These are phyloP conservation scores for Hyles vespertilio DNA, from an alignment of 1,140 invertebrate species.

Conservation along the genomic window DNA sequence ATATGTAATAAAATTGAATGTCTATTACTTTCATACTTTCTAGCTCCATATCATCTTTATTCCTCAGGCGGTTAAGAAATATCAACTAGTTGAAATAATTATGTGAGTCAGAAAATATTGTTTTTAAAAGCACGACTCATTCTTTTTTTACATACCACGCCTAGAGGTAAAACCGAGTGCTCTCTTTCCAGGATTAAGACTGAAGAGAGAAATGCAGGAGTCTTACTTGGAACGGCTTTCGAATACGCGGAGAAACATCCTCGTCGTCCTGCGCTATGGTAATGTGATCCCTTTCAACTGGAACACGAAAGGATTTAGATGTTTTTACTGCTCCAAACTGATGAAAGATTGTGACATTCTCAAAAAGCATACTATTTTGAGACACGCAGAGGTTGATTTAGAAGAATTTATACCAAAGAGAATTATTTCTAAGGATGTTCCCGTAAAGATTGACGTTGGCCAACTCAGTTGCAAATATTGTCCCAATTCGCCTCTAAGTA, in stretches of 20 bases:
- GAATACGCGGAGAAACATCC: constrained; percentile 35
- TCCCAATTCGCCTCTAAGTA: constrained; percentile 9
- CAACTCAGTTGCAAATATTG: constrained; percentile 38
- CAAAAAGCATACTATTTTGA: constrained; percentile 32
- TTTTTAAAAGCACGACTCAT: too few relatives aligned
- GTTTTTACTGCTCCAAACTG: constrained; percentile 45
- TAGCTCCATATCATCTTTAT: too few relatives aligned
- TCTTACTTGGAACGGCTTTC: constrained; percentile 29
- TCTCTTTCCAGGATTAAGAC: constrained; percentile 41
- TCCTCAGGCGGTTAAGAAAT: too few relatives aligned
- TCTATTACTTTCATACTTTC: too few relatives aligned
- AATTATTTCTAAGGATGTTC: constrained; percentile 47
- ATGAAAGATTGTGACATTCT: constrained; percentile 36
- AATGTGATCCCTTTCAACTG: constrained; percentile 45
- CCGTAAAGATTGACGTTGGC: constrained; percentile 42
- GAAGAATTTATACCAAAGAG: constrained; percentile 32
- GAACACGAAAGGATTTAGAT: constrained; percentile 42
- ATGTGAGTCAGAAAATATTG: too few relatives aligned
- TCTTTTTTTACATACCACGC: too few relatives aligned
- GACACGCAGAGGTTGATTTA: constrained; percentile 31
- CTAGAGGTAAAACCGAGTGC: constrained; percentile 7
- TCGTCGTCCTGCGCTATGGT: constrained; percentile 35
- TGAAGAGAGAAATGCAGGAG: constrained; percentile 24
- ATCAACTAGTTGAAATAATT: too few relatives aligned
- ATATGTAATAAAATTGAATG: too few relatives aligned